A percentile compares a stretch with the other conserved stretches of the same genome.
phyloP scores from a whole-genome alignment of 2,113 vertebrate species.

The Bufo gargarizans region DNA sequence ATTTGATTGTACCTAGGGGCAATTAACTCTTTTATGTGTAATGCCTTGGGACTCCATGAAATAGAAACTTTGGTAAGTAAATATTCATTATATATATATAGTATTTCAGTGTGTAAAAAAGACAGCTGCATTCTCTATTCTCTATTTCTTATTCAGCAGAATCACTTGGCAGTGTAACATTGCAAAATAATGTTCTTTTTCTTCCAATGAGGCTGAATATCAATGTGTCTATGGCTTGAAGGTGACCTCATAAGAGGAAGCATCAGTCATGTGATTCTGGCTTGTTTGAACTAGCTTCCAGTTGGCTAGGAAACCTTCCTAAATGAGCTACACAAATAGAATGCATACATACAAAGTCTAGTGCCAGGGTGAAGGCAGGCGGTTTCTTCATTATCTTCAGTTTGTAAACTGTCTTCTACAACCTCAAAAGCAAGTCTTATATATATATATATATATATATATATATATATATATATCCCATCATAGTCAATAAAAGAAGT shows the following conservation, averaged over 20 bases:
- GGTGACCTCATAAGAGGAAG: slow-evolving; percentile 25
- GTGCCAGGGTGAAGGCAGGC: neutral
- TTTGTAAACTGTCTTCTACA: neutral
- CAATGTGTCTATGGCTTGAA: neutral
- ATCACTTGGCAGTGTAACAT: neutral
- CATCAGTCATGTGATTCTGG: neutral
- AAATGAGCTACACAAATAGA: neutral
- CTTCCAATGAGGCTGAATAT: neutral
- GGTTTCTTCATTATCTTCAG: neutral
- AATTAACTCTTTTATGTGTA: too few species aligned
- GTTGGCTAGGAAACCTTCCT: slow-evolving; percentile 3
- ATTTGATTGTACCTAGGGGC: too few species aligned
- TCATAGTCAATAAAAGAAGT: neutral
- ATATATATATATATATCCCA: too few species aligned
- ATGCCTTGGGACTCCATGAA: too few species aligned
- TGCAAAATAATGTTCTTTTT: slow-evolving; percentile 31
- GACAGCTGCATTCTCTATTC: neutral
- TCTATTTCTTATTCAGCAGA: slow-evolving; percentile 2
- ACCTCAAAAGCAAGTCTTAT: neutral
- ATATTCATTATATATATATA: neutral
- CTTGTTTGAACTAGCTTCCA: slow-evolving; percentile 1
- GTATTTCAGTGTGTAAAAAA: neutral
- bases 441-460: too few species aligned
- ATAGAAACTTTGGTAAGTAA: too few species aligned
- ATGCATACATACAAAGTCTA: slow-evolving; percentile 6